Evolutionary conservation across 2,888 invertebrate genomes (phyloP), one percentile per base, ranked within the genome.

Genomic region (Agrochola macilenta): DNA sequence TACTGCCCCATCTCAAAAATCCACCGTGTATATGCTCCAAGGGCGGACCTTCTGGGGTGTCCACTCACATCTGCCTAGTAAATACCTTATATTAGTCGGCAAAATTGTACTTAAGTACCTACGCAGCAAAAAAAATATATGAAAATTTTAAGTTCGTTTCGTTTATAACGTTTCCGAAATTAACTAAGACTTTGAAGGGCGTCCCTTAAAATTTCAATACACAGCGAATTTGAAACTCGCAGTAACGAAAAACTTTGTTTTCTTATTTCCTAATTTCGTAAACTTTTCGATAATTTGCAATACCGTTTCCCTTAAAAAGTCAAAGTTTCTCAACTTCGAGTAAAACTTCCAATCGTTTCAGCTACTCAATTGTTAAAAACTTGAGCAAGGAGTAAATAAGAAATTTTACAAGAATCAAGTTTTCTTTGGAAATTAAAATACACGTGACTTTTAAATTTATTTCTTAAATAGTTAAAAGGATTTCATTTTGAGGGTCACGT

Each of bases 281-380:
- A 78, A 84, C n/a, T 81, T 78, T 84, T 39, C 23, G 12, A 72
- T 72, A 72, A 78, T 75, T 78, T 66, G 30, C 63, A 54, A 63
- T 69, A 74, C 49, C 14, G 43, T 72, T 76, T 68, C 12, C 26
- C 39, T 26, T 30, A 12, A n/a, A 35, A 61, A 57, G n/a, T 74
- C 17, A 1, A 68, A 71, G 58, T 81, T 81, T n/a, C 14, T 9
- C 11, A 11, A 46, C 57, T 79, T 57, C 35, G 58, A 49, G 14
- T 5, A 3, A 54, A 66, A 82, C 43, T 77, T 82, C 0, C 30
- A 39, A 66, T 68, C 64, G 39, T 63, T 73, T 46, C 14, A 57
- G 52, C 23, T 49, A 70, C 57, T 70, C 66, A 65, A 83, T 78
- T 78, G 35, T 78, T 64, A 30, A 49, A 69, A 78, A 74, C 30